A percentile compares a stretch with the other conserved stretches of the same genome.
phyloP scores from a whole-genome alignment of 1,140 invertebrate genomes.

The Tribolium castaneum region DNA sequence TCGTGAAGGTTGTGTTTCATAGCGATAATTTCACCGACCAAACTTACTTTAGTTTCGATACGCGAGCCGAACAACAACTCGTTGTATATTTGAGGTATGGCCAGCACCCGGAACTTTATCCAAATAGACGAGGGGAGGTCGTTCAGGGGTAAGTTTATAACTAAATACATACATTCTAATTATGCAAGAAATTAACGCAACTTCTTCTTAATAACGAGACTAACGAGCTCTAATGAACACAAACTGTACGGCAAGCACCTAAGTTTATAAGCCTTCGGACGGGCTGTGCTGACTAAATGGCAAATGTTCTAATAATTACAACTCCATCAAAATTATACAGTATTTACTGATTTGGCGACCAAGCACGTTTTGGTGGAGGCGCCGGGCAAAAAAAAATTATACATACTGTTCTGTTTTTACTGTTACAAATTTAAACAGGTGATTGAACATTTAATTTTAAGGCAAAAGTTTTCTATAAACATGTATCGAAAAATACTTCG shows the following conservation, averaged over 20 bases:
- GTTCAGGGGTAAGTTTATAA: constrained; percentile 72
- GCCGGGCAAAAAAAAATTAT: too few species aligned
- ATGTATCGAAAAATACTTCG: too few species aligned
- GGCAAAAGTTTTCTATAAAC: too few species aligned
- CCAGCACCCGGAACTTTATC: constrained; percentile 91
- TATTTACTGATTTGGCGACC: too few species aligned
- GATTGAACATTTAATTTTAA: too few species aligned
- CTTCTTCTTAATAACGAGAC: constrained; percentile 11
- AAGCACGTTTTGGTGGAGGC: too few species aligned
- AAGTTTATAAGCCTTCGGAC: not conserved
- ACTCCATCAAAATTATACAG: not conserved
- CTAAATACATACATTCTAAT: constrained; percentile 9
- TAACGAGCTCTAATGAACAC: constrained; percentile 7
- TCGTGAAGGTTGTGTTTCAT: constrained; percentile 90
- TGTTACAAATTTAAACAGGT: too few species aligned
- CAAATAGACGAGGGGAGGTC: constrained; percentile 87
- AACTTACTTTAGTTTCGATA: constrained; percentile 82
- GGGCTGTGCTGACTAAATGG: not conserved
- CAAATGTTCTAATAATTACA: not conserved
- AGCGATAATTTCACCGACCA: constrained; percentile 93
- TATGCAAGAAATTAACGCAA: not conserved
- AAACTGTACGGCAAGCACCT: not conserved
- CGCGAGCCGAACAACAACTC: constrained; percentile 87
- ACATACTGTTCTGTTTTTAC: too few species aligned
- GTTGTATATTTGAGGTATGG: constrained; percentile 90